These are phyloP conservation scores for Neostethus bicornis DNA, from an alignment of 2,797 vertebrate species.

Conservation along the genomic window DNA sequence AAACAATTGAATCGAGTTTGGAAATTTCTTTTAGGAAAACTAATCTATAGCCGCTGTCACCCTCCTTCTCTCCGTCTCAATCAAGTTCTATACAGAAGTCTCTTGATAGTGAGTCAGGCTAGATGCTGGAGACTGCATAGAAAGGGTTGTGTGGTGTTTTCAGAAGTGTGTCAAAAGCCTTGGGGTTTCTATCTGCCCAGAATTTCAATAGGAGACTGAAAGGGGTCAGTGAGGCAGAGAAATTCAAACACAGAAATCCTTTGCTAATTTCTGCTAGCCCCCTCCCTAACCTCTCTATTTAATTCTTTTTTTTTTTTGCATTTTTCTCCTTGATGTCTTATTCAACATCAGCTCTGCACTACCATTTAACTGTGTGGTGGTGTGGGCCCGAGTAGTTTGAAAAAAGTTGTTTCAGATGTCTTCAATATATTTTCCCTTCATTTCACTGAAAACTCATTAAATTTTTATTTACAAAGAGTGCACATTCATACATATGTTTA, in stretches of 20 bases:
- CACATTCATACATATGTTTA: conserved; percentile 43
- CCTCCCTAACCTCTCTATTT: conserved; percentile 42
- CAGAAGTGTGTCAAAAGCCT: conserved; percentile 92
- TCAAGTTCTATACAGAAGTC: conserved; percentile 26
- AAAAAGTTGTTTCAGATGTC: conserved; percentile 62
- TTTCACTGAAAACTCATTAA: too few species aligned
- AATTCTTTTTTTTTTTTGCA: conserved; percentile 66
- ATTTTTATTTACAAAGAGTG: too few species aligned
- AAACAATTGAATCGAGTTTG: conserved; percentile 42
- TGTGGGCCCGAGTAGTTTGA: conserved; percentile 69
- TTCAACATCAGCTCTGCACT: conserved; percentile 76
- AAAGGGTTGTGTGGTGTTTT: conserved; percentile 85
- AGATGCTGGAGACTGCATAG: conserved; percentile 84
- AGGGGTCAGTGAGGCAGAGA: conserved; percentile 85
- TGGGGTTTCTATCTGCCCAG: conserved; percentile 88
- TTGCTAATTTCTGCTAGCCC: conserved; percentile 89
- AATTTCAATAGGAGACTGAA: conserved; percentile 89
- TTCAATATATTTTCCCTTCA: conserved; percentile 49
- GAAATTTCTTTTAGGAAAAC: conserved; percentile 34
- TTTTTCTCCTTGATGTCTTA: conserved; percentile 83
- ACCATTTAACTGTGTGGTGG: conserved; percentile 57
- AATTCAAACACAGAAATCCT: conserved; percentile 85
- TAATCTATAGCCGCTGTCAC: conserved; percentile 29
- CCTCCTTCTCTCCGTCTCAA: conserved; percentile 16
- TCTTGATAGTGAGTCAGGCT: conserved; percentile 79